Conservation (phyloP, 2,888 invertebrate genomes). For the Drosophila algonquin region DNA sequence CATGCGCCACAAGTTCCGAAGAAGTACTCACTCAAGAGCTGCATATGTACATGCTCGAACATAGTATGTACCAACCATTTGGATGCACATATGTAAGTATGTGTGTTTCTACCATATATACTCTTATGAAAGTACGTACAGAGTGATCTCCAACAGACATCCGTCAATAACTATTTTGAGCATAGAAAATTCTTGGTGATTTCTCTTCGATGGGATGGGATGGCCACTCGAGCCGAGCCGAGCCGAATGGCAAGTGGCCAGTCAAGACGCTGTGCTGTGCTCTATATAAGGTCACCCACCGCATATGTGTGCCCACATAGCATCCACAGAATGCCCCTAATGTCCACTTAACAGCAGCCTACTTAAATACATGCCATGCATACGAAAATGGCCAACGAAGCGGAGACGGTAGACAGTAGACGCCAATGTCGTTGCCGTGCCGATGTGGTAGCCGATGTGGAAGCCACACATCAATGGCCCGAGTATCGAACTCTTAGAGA, state of each 20-base stretch:
- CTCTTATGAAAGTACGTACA: conserved; percentile 18
- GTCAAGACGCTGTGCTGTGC: conserved; percentile 48
- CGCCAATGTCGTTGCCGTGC: conserved; percentile 2
- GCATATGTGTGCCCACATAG: conserved; percentile 50
- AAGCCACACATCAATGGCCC: conserved; percentile 56
- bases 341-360: conserved; percentile 75
- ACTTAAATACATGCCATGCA: conserved; percentile 76
- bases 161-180: conserved; percentile 36
- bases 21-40: background rate
- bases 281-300: conserved; percentile 72
- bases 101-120: background rate
- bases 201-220: conserved; percentile 19
- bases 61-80: no score
- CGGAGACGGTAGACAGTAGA: conserved; percentile 10
- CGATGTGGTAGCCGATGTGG: conserved; percentile 5
- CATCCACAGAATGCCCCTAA: conserved; percentile 69
- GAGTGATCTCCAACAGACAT: conserved; percentile 26
- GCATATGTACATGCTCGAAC: no score
- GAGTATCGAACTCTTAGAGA: conserved; percentile 34
- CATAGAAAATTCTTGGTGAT: conserved; percentile 54
- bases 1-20: background rate
- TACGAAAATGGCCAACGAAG: conserved; percentile 58
- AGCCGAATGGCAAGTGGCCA: conserved; percentile 57
- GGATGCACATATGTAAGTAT: no score
- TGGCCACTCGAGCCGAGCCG: conserved; percentile 41